Percentiles rank a stretch among this genome's conserved stretches.
Evolutionary conservation across 2,797 vertebrate genomes (phyloP).

Genomic region (Lophius americanus): DNA sequence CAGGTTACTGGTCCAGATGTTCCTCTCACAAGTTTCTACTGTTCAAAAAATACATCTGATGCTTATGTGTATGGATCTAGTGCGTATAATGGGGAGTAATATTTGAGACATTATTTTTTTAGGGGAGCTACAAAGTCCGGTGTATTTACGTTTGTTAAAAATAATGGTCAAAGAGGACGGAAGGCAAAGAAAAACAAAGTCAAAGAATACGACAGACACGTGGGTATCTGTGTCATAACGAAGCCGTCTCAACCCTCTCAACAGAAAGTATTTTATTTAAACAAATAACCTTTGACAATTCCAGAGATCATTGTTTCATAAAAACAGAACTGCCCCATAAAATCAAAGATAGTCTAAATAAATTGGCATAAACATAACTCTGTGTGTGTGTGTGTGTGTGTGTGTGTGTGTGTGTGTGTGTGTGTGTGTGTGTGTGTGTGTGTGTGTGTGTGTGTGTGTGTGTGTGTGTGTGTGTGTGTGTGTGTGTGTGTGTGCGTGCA

Average conservation of each 20-base stretch:
- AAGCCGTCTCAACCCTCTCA: conserved; percentile 14
- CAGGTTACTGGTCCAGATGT: conserved; percentile 58
- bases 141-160: too few relatives aligned
- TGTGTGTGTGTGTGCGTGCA: too few relatives aligned
- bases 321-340: conserved; percentile 39
- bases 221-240: conserved; percentile 13
- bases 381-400: conserved; percentile 1
- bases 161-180: conserved; percentile 1
- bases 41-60: conserved; percentile 32
- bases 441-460: conserved; percentile 9
- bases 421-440: not conserved
- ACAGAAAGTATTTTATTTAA: not conserved
- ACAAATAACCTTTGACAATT: too few relatives aligned
- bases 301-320: conserved; percentile 13
- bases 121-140: too few relatives aligned
- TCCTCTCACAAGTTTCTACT: conserved; percentile 17
- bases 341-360: conserved; percentile 54
- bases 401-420: conserved; percentile 9
- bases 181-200: conserved; percentile 18
- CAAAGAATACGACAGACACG: conserved; percentile 11
- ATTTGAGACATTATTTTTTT: too few relatives aligned
- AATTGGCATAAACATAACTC: conserved; percentile 51
- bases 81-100: not conserved
- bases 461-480: too few relatives aligned
- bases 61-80: conserved; percentile 21